Evolutionary conservation across 2,797 vertebrate genomes (phyloP).

Genomic region (Pseudomugil gertrudae): DNA sequence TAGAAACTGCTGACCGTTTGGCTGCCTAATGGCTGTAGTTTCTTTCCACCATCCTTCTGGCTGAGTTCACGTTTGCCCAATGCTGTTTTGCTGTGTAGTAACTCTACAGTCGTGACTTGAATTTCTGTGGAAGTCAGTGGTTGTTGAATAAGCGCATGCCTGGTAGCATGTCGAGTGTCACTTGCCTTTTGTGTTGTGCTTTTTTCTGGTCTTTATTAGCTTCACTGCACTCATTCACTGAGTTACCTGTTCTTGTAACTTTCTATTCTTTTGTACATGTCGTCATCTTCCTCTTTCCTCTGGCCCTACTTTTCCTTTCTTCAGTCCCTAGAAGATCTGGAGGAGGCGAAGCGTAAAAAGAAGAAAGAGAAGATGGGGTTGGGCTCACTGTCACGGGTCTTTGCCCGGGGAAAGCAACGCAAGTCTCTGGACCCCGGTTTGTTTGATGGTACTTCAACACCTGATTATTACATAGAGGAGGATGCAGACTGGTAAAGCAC

Average conservation of each 20-base stretch:
- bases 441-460: conserved; percentile 95
- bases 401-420: conserved; percentile 96
- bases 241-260: conserved; percentile 29
- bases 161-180: conserved; percentile 59
- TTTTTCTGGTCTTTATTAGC: conserved; percentile 36
- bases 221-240: conserved; percentile 31
- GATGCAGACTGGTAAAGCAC: conserved; percentile 97
- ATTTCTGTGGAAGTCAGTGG: conserved; percentile 32
- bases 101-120: conserved; percentile 47
- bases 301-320: conserved; percentile 21
- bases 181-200: conserved; percentile 43
- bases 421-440: conserved; percentile 97
- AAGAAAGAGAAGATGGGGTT: conserved; percentile 99
- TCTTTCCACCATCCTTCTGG: conserved; percentile 50
- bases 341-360: conserved; percentile 99
- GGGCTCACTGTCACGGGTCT: conserved; percentile 96
- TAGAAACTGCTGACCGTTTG: conserved; percentile 28
- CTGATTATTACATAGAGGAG: conserved; percentile 99
- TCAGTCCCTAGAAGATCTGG: conserved; percentile 98
- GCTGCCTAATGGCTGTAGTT: conserved; percentile 39
- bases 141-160: conserved; percentile 49
- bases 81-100: conserved; percentile 40
- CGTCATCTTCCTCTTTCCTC: conserved; percentile 25
- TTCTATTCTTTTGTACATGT: conserved; percentile 31
- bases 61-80: conserved; percentile 55